phyloP scores from a whole-genome alignment of 2,797 vertebrate species.

The Onychomys leucogaster region DNA sequence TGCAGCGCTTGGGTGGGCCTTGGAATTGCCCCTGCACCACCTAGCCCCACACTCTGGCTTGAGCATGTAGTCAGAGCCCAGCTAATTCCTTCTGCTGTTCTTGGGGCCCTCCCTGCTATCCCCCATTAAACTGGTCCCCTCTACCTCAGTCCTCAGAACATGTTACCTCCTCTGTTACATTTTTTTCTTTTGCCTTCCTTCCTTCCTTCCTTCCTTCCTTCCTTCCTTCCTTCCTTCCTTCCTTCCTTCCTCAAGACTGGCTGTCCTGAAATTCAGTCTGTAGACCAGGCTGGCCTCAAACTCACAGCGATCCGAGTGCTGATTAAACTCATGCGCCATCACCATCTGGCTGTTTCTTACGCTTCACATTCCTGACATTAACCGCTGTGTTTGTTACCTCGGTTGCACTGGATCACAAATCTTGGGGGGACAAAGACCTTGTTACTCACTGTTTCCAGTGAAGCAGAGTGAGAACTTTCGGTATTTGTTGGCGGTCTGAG shows the following conservation, averaged over 20 bases:
- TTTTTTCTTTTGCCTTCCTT: background rate
- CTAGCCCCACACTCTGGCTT: background rate
- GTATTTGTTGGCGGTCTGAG: background rate
- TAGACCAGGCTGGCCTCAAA: no score
- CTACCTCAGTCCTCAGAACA: background rate
- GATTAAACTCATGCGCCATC: no score
- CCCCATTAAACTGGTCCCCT: background rate
- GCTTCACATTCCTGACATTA: background rate
- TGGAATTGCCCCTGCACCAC: background rate
- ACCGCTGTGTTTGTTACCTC: background rate
- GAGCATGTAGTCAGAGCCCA: background rate
- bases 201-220: no score
- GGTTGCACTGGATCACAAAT: background rate
- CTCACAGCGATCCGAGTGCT: no score
- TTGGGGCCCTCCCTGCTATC: background rate
- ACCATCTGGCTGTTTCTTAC: background rate
- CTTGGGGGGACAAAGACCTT: background rate
- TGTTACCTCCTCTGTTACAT: background rate
- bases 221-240: no score
- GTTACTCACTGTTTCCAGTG: background rate
- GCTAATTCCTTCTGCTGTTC: background rate
- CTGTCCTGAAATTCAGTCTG: no score
- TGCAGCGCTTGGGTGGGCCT: background rate
- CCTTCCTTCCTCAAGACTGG: no score
- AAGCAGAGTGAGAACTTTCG: no score